phyloP scores from a whole-genome alignment of 2,888 invertebrate genomes.

The Cataglyphis cursor region DNA sequence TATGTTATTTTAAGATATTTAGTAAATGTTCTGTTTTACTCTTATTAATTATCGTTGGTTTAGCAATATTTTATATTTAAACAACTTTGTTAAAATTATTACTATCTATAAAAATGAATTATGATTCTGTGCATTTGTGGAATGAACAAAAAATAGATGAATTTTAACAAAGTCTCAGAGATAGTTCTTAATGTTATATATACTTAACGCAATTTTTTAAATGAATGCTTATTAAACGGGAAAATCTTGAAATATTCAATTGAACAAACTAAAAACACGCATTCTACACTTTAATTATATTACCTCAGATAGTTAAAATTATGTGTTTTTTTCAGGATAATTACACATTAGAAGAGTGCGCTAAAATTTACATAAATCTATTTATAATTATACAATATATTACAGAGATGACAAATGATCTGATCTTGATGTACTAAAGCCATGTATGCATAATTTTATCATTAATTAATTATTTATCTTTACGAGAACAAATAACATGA shows the following conservation, averaged over 20 bases:
- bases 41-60: neutral
- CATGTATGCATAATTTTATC: neutral
- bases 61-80: neutral
- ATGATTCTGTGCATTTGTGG: neutral
- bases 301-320: slow-evolving; percentile 26
- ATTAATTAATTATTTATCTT: slow-evolving; percentile 13
- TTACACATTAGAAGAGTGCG: slow-evolving; percentile 2
- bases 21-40: neutral
- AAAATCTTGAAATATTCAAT: slow-evolving; percentile 2
- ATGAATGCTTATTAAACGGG: neutral
- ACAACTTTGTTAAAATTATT: neutral
- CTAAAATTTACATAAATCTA: slow-evolving; percentile 34
- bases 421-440: neutral
- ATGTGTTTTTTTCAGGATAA: neutral
- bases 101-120: neutral
- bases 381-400: slow-evolving; percentile 37
- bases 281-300: slow-evolving; percentile 14
- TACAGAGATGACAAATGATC: neutral
- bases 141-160: neutral
- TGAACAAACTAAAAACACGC: neutral
- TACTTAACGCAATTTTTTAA: slow-evolving; percentile 3
- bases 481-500: slow-evolving; percentile 11
- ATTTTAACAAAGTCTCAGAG: slow-evolving; percentile 18
- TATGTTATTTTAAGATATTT: neutral
- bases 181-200: slow-evolving; percentile 7